Percentiles rank a stretch among this genome's conserved stretches.
These are phyloP conservation scores for Saccostrea cuccullata DNA, from an alignment of 1,140 invertebrate genomes.

Conservation along the genomic window DNA sequence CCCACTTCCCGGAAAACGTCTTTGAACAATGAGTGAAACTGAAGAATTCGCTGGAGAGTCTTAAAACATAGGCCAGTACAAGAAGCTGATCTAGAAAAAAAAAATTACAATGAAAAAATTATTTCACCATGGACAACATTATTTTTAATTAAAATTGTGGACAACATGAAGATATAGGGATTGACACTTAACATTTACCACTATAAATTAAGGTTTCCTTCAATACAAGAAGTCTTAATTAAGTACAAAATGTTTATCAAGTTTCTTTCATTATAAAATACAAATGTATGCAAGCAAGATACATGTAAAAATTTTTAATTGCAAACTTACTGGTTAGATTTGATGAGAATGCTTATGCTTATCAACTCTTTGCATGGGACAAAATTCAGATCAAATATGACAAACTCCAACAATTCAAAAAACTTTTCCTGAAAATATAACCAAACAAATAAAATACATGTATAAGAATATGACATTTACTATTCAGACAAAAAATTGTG, in stretches of 20 bases:
- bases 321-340: conserved; percentile 83
- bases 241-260: too few species aligned
- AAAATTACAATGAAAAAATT: conserved; percentile 10
- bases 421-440: conserved; percentile 88
- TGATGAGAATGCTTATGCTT: conserved; percentile 94
- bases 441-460: not conserved
- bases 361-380: conserved; percentile 99
- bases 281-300: not conserved
- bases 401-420: conserved; percentile 96
- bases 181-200: too few species aligned
- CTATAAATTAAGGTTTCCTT: too few species aligned
- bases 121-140: too few species aligned
- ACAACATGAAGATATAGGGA: too few species aligned
- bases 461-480: not conserved
- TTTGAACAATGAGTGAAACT: conserved; percentile 93
- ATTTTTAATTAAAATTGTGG: too few species aligned
- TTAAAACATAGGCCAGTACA: conserved; percentile 94
- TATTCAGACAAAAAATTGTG: too few species aligned
- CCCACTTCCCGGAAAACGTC: conserved; percentile 99
- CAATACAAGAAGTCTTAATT: too few species aligned
- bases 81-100: conserved; percentile 73
- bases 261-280: not conserved
- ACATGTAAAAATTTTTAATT: not conserved
- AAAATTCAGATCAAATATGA: conserved; percentile 98
- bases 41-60: conserved; percentile 91